Evolutionary conservation across 2,888 invertebrate species (phyloP), one percentile per base, ranked within the genome.

Genomic region (Liodrosophila aerea): DNA sequence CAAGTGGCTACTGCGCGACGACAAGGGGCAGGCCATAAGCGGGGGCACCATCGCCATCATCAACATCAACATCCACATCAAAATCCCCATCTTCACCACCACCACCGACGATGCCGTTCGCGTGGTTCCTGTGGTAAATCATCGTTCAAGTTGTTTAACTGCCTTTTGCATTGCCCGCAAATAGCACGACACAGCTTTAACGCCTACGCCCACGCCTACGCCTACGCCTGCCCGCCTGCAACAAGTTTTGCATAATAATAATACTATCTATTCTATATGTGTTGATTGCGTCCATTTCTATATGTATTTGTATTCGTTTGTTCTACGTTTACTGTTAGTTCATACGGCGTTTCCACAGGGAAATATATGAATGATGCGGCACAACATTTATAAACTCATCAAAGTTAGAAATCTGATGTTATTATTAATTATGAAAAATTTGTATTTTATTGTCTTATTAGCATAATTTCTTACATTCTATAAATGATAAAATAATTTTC

Each of bases 61-160:
- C 68, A 56, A 31, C 59, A 64, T 12, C 34, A 12, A 3, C 11
- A 54, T 31, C 70, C 22, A 22, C 22, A 22, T 22, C 22, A 22
- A 22, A 2, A 22, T 22, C 22, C 22, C 22, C 2, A 22, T 22
- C n/a, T n/a, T n/a, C n/a, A n/a, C n/a, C n/a, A n/a, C n/a, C n/a
- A 54, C 29, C 59, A 67, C 12, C 61, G 68, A 44, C 66, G 64
- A 15, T 40, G 58, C 29, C 76, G 66, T 64, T 63, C 59, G 8
- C 58, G 51, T 16, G 50, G 30, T 31, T 41, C 58, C 60, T 73
- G 71, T 66, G 82, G 84, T 83, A 83, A 83, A 70, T 22, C 22
- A 5, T 22, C 56, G 30, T 53, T 37, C 44, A 49, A 39, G 34
- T 49, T 65, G 51, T 68, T 22, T 22, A 22, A 22, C 22, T 22